Base-by-base conservation (phyloP, 1,140 invertebrate genomes). In the Nasonia vitripennis region DNA sequence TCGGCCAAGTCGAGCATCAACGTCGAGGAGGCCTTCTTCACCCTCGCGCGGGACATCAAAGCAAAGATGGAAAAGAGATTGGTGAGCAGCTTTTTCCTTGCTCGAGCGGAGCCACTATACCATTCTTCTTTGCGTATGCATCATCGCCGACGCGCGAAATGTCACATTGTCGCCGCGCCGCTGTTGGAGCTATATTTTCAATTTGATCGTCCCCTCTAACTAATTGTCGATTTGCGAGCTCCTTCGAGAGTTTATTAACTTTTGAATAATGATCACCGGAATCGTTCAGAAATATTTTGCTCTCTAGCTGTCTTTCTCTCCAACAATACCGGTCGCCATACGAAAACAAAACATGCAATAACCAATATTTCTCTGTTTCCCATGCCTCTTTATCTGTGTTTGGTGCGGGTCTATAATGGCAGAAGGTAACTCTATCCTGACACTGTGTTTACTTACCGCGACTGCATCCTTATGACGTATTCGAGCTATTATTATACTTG, bases 61-160 rank as follows among this genome's bases (percentile, higher is more conserved):
- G 95, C 96, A 70, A 98, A 98, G 95, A 98, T 97, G 95, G 98
- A 98, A 94, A 98, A 98, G 91, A 98, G 98, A 96, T 95, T 98
- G 96, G 97, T 98, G 94, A 94, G 95, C 17, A 68, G 5, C 48
- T 89, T 79, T 41, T 68, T 73, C 1, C 1, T n/a, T 31, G 10
- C 70, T 10, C 20, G 3, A 20, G 20, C 55, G n/a, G 51, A 14
- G 51, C 12, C 1, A 17, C 14, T 62, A 27, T 27, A 27, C 27
- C 5, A 20, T n/a, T n/a, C 55, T 62, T n/a, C 55, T 17, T 20
- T 62, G 20, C 48, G 48, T 62, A 20, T n/a, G 6, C 17, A 7
- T 62, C 20, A 17, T 62, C 20, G 20, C 17, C 17, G 17, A 62
- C 55, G 55, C 55, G 14, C 9, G 48, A 17, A 51, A 14, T 7